These are phyloP conservation scores for Diachasma alloeum DNA, from an alignment of 1,140 invertebrate species.

Conservation along the genomic window DNA sequence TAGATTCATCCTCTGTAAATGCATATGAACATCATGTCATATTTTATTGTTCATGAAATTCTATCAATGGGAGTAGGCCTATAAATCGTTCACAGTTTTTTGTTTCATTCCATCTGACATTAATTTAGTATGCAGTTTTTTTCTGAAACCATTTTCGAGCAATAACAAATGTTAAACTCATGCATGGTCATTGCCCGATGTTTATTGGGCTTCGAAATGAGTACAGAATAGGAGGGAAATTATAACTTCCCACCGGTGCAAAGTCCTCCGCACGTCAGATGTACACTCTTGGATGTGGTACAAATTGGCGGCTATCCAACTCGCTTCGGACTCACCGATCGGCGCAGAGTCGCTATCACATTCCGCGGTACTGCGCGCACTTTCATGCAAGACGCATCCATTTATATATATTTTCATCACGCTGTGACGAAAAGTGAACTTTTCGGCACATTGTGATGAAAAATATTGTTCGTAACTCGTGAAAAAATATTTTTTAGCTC, in stretches of 20 bases:
- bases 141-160: too few species aligned
- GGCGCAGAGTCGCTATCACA: not conserved
- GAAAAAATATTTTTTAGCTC: too few species aligned
- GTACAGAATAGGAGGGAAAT: not conserved
- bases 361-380: not conserved
- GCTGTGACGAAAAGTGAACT: too few species aligned
- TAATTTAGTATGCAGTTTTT: too few species aligned
- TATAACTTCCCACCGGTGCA: not conserved
- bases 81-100: not conserved
- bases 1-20: too few species aligned
- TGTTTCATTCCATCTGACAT: not conserved
- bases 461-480: too few species aligned
- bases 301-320: conserved; percentile 44
- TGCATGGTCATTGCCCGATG: not conserved
- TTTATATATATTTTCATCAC: too few species aligned
- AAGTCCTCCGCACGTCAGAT: not conserved
- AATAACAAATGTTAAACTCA: not conserved
- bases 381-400: not conserved
- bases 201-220: not conserved
- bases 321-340: conserved; percentile 15
- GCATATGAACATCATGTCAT: too few species aligned
- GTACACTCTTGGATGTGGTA: conserved; percentile 35
- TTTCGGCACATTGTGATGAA: too few species aligned
- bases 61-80: too few species aligned
- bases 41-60: too few species aligned